Percentiles rank a stretch among this genome's conserved stretches.
Evolutionary conservation across 1,140 invertebrate genomes (phyloP).

Genomic region (Penaeus indicus): DNA sequence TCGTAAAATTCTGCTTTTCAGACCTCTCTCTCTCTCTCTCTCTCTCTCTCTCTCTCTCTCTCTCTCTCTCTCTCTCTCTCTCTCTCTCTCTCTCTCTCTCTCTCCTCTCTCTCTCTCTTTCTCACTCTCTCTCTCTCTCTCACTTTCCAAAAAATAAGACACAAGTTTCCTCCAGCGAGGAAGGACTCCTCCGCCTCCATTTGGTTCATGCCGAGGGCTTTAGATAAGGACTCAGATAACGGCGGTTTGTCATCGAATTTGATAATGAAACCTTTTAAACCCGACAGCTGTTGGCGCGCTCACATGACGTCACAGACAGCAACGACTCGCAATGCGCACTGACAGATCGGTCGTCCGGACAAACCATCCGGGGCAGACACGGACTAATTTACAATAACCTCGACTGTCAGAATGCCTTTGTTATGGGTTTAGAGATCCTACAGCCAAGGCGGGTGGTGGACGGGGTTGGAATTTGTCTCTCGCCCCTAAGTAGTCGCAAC

Average conservation of each 20-base stretch:
- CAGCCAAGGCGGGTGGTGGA: too few species aligned
- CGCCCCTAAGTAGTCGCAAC: too few species aligned
- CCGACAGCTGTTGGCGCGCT: conserved; percentile 23
- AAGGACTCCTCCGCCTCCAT: too few species aligned
- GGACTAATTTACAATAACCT: conserved; percentile 50
- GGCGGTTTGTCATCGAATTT: conserved; percentile 42
- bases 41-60: too few species aligned
- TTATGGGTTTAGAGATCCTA: not conserved
- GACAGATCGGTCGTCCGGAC: conserved; percentile 29
- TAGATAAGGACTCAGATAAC: conserved; percentile 35
- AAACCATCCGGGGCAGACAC: conserved; percentile 26
- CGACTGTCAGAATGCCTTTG: conserved; percentile 10
- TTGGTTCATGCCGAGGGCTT: conserved; percentile 9
- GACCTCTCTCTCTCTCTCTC: not conserved
- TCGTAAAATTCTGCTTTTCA: not conserved
- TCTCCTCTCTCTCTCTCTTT: not conserved
- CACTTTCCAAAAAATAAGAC: not conserved
- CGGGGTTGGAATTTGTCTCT: too few species aligned
- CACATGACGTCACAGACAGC: conserved; percentile 29
- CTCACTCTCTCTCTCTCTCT: not conserved
- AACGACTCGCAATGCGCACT: conserved; percentile 28
- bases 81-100: not conserved
- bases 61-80: not conserved
- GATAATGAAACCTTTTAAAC: conserved; percentile 50
- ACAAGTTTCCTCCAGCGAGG: not conserved